Conservation (phyloP, 2,113 vertebrate species). For the Anolis sagrei region DNA sequence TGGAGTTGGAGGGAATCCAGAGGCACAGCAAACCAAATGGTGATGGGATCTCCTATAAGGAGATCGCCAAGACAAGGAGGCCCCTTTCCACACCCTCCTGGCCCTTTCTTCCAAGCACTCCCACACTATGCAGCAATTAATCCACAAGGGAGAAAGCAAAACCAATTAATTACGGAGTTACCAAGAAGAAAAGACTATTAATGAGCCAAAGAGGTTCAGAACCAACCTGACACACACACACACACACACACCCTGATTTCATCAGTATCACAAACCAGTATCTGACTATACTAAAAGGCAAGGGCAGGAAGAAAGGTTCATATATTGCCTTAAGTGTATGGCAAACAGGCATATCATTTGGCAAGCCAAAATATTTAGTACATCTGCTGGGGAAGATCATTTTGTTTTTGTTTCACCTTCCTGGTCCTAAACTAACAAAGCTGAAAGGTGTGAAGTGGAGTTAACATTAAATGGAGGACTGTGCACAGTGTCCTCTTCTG, state of each 20-base stretch:
- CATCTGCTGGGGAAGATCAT: not conserved
- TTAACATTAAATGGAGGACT: not conserved
- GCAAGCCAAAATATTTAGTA: not conserved
- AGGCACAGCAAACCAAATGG: not conserved
- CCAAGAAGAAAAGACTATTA: slow-evolving; percentile 1
- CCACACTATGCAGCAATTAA: not conserved
- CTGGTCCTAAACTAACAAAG: not conserved
- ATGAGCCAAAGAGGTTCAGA: not conserved
- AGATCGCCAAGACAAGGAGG: not conserved
- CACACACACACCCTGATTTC: not conserved
- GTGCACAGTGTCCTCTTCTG: not conserved
- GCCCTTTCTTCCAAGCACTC: too few species aligned
- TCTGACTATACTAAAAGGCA: not conserved
- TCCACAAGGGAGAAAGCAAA: not conserved
- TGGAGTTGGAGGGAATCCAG: not conserved
- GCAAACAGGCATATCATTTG: not conserved
- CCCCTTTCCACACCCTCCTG: not conserved
- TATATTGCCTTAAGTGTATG: not conserved
- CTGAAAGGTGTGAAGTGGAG: too few species aligned
- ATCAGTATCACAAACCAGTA: not conserved
- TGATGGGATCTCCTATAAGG: not conserved
- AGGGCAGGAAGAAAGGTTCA: not conserved
- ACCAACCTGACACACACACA: not conserved
- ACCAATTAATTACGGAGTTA: not conserved
- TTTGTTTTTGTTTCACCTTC: not conserved